Percentiles rank a stretch among this genome's conserved stretches.
phyloP scores from a whole-genome alignment of 2,113 vertebrate species.

The Notarius lentiginosus region DNA sequence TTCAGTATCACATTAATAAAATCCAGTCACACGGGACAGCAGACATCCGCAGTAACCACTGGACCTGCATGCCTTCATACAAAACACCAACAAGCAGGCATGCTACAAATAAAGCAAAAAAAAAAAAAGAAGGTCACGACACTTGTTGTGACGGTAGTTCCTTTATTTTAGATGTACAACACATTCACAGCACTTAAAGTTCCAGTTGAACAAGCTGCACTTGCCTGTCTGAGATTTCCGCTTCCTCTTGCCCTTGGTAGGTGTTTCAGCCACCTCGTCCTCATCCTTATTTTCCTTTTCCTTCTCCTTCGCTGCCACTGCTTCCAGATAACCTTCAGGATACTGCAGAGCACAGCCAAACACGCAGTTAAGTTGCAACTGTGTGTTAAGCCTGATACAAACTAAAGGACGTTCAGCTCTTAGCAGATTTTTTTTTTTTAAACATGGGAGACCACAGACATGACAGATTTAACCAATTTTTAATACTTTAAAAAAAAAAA shows the following conservation, averaged over 20 bases:
- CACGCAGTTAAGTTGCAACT: not conserved
- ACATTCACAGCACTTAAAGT: not conserved
- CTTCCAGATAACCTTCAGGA: conserved; percentile 92
- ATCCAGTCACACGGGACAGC: not conserved
- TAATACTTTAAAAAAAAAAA: too few relatives aligned
- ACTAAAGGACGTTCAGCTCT: too few relatives aligned
- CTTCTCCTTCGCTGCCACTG: conserved; percentile 82
- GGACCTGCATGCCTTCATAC: not conserved
- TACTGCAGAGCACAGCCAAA: conserved; percentile 72
- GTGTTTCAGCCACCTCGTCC: conserved; percentile 62
- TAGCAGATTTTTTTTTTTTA: too few relatives aligned
- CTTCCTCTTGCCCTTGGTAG: conserved; percentile 84
- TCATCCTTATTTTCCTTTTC: conserved; percentile 86
- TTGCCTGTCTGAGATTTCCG: conserved; percentile 78
- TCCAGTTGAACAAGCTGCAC: conserved; percentile 46
- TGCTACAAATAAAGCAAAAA: not conserved
- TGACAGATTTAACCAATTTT: too few relatives aligned
- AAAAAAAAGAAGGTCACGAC: not conserved
- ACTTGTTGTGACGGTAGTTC: not conserved
- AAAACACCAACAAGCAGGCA: not conserved
- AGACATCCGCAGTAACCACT: not conserved
- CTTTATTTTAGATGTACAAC: not conserved
- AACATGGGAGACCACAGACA: too few relatives aligned
- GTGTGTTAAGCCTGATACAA: too few relatives aligned
- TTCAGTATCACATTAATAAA: not conserved